These are phyloP conservation scores for Sarcophilus harrisii DNA, from an alignment of 2,797 vertebrate species.

Conservation along the genomic window DNA sequence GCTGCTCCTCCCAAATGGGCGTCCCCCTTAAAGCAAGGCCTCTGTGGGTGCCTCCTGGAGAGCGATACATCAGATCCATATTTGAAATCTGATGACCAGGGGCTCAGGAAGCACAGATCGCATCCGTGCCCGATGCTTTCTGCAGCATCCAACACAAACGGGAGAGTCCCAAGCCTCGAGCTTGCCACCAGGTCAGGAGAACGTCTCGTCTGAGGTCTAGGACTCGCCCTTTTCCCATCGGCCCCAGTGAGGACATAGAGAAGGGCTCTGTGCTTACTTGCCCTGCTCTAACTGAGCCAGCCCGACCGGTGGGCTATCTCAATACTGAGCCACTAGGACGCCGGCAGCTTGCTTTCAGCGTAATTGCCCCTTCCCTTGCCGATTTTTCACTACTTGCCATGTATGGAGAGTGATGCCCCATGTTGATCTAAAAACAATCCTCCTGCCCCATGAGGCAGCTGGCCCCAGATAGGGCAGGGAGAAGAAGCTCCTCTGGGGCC, in stretches of 20 bases:
- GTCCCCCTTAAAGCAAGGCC: background rate
- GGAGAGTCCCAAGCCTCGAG: background rate
- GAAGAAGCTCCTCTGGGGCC: too few relatives aligned
- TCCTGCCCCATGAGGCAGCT: background rate
- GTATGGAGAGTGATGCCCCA: background rate
- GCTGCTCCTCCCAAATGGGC: too few relatives aligned
- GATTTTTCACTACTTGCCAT: background rate
- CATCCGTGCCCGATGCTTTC: background rate
- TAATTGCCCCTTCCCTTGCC: background rate
- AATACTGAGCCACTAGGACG: background rate
- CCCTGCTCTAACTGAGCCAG: background rate
- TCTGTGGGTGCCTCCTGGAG: background rate
- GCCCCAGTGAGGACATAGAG: background rate
- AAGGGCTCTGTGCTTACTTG: too few relatives aligned
- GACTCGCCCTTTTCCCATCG: background rate
- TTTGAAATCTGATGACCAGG: background rate
- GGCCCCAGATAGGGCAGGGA: background rate
- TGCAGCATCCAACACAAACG: background rate
- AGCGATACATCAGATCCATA: too few relatives aligned
- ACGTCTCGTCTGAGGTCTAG: too few relatives aligned
- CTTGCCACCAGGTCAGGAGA: background rate
- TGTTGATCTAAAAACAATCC: too few relatives aligned
- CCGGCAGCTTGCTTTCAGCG: background rate
- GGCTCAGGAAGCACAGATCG: background rate
- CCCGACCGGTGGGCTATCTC: accelerated